These are phyloP conservation scores for Danionella cerebrum DNA, from an alignment of 2,113 vertebrate genomes.

Conservation along the genomic window DNA sequence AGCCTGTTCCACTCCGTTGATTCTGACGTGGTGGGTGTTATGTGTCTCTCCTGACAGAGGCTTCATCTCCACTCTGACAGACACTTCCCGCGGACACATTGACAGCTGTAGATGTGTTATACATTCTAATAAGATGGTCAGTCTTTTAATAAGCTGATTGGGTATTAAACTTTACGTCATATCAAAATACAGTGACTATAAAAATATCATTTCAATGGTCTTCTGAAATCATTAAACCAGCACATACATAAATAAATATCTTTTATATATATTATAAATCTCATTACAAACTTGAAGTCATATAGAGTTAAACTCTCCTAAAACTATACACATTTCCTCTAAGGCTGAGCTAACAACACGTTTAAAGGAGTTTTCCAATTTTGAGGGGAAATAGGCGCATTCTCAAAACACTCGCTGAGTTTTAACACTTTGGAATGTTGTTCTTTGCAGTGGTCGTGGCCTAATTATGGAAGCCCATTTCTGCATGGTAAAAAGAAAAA, in stretches of 20 bases:
- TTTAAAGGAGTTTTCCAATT: too few relatives aligned
- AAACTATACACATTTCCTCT: constrained; percentile 17
- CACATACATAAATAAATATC: constrained; percentile 75
- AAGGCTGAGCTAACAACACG: too few relatives aligned
- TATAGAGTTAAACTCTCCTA: constrained; percentile 38
- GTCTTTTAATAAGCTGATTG: constrained; percentile 51
- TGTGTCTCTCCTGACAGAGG: constrained; percentile 24
- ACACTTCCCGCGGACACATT: constrained; percentile 6
- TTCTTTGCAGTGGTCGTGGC: too few relatives aligned
- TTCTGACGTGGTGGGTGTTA: constrained; percentile 24
- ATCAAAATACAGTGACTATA: constrained; percentile 70
- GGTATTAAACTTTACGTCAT: constrained; percentile 50
- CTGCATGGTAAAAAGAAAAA: too few relatives aligned
- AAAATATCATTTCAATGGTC: constrained; percentile 62
- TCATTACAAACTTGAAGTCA: constrained; percentile 60
- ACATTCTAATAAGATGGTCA: constrained; percentile 59
- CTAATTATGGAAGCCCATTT: too few relatives aligned
- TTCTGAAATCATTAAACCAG: constrained; percentile 59
- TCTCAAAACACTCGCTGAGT: too few relatives aligned
- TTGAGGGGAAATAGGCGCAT: too few relatives aligned
- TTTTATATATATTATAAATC: constrained; percentile 66
- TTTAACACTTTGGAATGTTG: too few relatives aligned
- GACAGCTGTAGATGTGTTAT: constrained; percentile 38
- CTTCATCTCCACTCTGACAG: constrained; percentile 24
- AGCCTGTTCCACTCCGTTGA: constrained; percentile 31